A percentile compares a stretch with the other conserved stretches of the same genome.
phyloP scores from a whole-genome alignment of 2,888 invertebrate species.

The Fragum sueziense region DNA sequence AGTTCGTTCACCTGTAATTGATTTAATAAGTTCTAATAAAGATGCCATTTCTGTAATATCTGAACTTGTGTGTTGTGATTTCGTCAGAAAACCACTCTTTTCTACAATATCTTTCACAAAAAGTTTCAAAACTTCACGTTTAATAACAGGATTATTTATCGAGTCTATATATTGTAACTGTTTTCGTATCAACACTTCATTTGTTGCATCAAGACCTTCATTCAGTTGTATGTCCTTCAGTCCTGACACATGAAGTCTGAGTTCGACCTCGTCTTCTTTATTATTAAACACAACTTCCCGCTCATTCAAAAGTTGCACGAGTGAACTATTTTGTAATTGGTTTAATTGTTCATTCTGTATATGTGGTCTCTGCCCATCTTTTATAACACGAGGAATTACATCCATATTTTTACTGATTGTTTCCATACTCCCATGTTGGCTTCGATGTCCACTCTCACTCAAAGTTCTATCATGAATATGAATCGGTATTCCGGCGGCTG shows the following conservation, averaged over 20 bases:
- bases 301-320: slow-evolving; percentile 27
- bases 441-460: neutral
- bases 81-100: slow-evolving; percentile 43
- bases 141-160: slow-evolving; percentile 25
- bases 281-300: slow-evolving; percentile 17
- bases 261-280: slow-evolving; percentile 16
- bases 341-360: too few relatives aligned
- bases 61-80: neutral
- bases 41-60: slow-evolving; percentile 27
- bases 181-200: slow-evolving; percentile 17
- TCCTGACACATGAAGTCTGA: slow-evolving; percentile 21
- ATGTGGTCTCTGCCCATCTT: neutral
- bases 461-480: neutral
- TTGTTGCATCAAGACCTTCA: neutral
- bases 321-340: neutral
- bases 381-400: neutral
- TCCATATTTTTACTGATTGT: neutral
- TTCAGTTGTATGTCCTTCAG: slow-evolving; percentile 14
- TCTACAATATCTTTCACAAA: slow-evolving; percentile 54
- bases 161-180: slow-evolving; percentile 38
- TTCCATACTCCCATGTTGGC: neutral
- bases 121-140: slow-evolving; percentile 47
- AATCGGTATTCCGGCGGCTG: neutral
- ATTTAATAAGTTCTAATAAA: slow-evolving; percentile 23
- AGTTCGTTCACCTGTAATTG: slow-evolving; percentile 16